Evolutionary conservation across 2,888 invertebrate species (phyloP), one percentile per base, ranked within the genome.

Genomic region (Drosophila macrospina): DNA sequence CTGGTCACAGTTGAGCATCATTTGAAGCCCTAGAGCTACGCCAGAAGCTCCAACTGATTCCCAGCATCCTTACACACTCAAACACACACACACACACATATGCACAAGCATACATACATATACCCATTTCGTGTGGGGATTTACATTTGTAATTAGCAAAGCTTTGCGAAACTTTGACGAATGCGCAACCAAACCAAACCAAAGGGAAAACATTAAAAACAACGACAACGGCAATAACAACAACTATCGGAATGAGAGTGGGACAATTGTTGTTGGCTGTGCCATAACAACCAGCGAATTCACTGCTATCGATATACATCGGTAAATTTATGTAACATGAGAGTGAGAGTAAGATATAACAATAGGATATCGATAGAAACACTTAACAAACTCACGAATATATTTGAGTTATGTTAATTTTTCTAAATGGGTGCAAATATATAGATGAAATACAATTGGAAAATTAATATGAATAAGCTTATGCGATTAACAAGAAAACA

Each of bases 141-240:
- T 89, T 89, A 90, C 89, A 89, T 89, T 89, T 85, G 89, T 87
- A 89, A 90, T 90, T 89, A 86, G 88, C 56, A 77, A 86, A 88
- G 90, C 89, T 89, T 90, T 80, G 64, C 68, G 45, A 71, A 86
- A 83, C 74, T 86, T 82, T 86, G 88, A 80, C 72, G 81, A 81
- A 68, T 55, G 69, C 68, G 62, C 73, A 66, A 54, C 61, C 51
- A 32, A 47, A 20, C 20, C 20, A 20, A 20, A 20, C n/a, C n/a
- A n/a, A 52, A 51, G 48, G 39, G 42, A 68, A 62, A 51, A 45
- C 62, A 68, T 47, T 20, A 39, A 55, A 32, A 74, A 51, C 28
- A 59, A 44, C 26, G 24, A 45, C n/a, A 41, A 57, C 34, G 28
- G 56, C 34, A 51, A 34, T 26, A 41, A 28, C 39, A 42, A 50